Evolutionary conservation across 2,113 vertebrate species (phyloP).

Genomic region (Aptenodytes forsteri): DNA sequence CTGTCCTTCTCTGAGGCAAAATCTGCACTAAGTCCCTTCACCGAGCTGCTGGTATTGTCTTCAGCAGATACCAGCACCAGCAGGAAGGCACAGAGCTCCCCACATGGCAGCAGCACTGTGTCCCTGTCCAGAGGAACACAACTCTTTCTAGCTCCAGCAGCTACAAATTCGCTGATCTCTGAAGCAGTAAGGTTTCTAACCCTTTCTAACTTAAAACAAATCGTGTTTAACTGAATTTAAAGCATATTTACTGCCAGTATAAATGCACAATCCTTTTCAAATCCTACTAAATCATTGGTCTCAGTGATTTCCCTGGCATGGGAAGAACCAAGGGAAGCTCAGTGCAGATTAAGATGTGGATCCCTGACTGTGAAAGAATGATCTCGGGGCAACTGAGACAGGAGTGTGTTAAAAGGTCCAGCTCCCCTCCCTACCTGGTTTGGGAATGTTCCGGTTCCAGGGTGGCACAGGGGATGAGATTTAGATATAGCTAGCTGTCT

Average conservation of each 20-base stretch:
- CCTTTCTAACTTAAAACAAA: slow-evolving; percentile 26
- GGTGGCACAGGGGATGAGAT: not conserved
- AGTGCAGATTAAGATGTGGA: not conserved
- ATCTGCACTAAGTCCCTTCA: not conserved
- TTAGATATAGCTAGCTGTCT: not conserved
- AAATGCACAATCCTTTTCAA: slow-evolving; percentile 26
- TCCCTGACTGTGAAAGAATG: not conserved
- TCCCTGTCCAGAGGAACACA: not conserved
- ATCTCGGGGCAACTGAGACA: not conserved
- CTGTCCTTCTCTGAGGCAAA: not conserved
- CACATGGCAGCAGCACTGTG: fast-evolving
- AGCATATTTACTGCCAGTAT: not conserved
- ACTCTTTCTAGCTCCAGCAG: not conserved
- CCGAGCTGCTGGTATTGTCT: not conserved
- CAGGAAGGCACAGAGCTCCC: not conserved
- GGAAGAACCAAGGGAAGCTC: not conserved
- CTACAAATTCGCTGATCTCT: not conserved
- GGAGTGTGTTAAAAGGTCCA: not conserved
- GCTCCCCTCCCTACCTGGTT: not conserved
- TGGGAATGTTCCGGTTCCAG: not conserved
- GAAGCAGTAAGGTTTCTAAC: slow-evolving; percentile 4
- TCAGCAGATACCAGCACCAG: not conserved
- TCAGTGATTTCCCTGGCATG: not conserved
- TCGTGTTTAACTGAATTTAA: slow-evolving; percentile 39
- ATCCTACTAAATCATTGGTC: slow-evolving; percentile 26